Evolutionary conservation across 1,140 invertebrate genomes (phyloP), one percentile per base, ranked within the genome.

Genomic region (Glomeris maerens): DNA sequence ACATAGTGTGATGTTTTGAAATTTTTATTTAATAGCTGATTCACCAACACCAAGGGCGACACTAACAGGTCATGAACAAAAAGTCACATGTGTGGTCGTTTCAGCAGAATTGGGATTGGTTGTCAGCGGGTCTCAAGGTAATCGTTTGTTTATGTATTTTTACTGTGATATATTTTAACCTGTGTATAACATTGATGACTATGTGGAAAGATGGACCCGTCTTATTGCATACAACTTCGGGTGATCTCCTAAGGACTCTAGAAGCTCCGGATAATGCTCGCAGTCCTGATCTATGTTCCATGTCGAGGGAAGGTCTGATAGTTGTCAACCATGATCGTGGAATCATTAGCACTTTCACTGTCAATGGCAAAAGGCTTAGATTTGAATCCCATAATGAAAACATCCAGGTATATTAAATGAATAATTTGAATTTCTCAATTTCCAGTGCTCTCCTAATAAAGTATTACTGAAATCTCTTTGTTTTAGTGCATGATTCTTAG

Each of bases 71-170:
- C 95, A 99, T 66, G 89, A 97, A 62, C 83, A 92, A 59, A 81
- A 91, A 40, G 85, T 99, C 39, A 86, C 86, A 38, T 88, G 84
- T 60, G 86, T 98, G 50, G 86, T 91, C 45, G 94, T 98, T 38
- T 94, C 92, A 3, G 94, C 95, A 17, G 95, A 99, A 66, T 76
- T 98, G 27, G 95, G 94, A 17, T 74, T 98, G n/a, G 93, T 98
- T 45, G 83, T 98, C 38, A 96, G 91, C 41, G 91, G 88, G 38
- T 89, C 85, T 14, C 74, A 80, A 62, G 82, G 85, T 90, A 68
- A 74, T 78, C 74, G 7, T 21, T n/a, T 4, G 57, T 45, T 29
- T 41, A 26, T 31, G n/a, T n/a, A 1, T n/a, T 52, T 21, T 47
- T 10, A 36, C 17, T 10, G 10, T 36, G 10, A 36, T 10, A 36